Base-by-base conservation (phyloP, 2,113 vertebrate genomes). In the Hydrolagus affinis region DNA sequence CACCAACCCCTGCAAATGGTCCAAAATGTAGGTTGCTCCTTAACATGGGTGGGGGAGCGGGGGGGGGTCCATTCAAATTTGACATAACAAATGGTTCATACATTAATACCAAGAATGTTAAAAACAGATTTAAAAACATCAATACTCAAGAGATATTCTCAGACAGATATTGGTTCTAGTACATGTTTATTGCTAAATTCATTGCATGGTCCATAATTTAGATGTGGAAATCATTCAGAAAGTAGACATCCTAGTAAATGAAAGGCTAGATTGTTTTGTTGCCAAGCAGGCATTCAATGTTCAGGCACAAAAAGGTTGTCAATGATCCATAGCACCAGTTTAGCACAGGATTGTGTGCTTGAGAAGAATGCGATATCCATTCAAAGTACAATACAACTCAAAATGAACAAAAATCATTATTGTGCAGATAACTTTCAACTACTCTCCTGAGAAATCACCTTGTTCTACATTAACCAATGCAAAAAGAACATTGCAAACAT, bases 101-200 rank as follows among this genome's bases (percentile, higher is more conserved):
- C 44, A 44, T 44, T 44, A 44, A 44, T 44, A 44, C 6, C 44
- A 44, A 44, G 44, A 44, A 44, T 6, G 1, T 44, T 44, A 44
- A 44, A n/a, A 44, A 44, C 44, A 44, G 44, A 44, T 83, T 80
- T 12, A 62, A 83, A 60, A 66, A 83, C 21, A 21, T 10, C 19
- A 21, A 28, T 75, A 28, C 19, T 25, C 11, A 17, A 15, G 11
- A 68, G 25, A 3, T 14, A 62, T 30, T 28, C 25, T 9, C 15
- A 30, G 32, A 23, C 25, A 30, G 62, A 66, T 14, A 78, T 66
- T 83, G 17, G 62, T 30, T 17, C 62, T 12, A 83, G 32, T 83
- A 28, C 73, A 32, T 80, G 23, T 83, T 83, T 83, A 83, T 78
- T 77, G 57, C 44, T 80, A 64, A 80, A 62, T 78, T 83, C 66